Percentiles rank a stretch among this genome's conserved stretches.
Evolutionary conservation across 35 echinoderm and acorn worm genomes (phyloP).

Genomic region (Apostichopus californicus): DNA sequence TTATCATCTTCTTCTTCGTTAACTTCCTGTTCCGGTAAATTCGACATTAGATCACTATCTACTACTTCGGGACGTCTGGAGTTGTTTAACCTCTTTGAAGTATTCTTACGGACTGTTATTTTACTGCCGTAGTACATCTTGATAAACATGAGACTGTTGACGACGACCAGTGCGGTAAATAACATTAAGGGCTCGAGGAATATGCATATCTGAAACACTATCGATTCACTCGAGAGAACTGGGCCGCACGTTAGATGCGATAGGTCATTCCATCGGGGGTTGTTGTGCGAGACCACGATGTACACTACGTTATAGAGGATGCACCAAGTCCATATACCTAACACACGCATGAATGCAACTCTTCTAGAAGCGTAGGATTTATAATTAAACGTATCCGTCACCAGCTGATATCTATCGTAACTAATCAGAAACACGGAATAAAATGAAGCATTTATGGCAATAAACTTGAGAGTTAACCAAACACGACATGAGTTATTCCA

Average conservation of each 20-base stretch:
- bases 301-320: slow-evolving; percentile 28
- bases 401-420: slow-evolving; percentile 33
- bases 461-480: slow-evolving; percentile 28
- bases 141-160: slow-evolving; percentile 21
- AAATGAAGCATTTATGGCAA: slow-evolving; percentile 32
- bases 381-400: slow-evolving; percentile 48
- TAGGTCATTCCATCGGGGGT: slow-evolving; percentile 11
- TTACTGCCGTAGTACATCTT: slow-evolving; percentile 37
- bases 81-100: neutral
- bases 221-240: neutral
- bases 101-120: neutral
- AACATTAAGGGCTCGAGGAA: slow-evolving; percentile 31
- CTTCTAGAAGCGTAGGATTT: neutral
- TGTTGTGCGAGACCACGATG: slow-evolving; percentile 22
- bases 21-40: neutral
- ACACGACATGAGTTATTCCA: slow-evolving; percentile 1
- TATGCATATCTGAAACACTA: slow-evolving; percentile 20
- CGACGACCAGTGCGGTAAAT: neutral
- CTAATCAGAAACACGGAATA: slow-evolving; percentile 44
- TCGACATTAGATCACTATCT: slow-evolving; percentile 6
- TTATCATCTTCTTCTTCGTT: neutral
- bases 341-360: neutral
- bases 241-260: slow-evolving; percentile 29
- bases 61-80: neutral
- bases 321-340: slow-evolving; percentile 20